These are phyloP conservation scores for Zophobas atratus DNA, from an alignment of 1,140 invertebrate species.

Conservation along the genomic window DNA sequence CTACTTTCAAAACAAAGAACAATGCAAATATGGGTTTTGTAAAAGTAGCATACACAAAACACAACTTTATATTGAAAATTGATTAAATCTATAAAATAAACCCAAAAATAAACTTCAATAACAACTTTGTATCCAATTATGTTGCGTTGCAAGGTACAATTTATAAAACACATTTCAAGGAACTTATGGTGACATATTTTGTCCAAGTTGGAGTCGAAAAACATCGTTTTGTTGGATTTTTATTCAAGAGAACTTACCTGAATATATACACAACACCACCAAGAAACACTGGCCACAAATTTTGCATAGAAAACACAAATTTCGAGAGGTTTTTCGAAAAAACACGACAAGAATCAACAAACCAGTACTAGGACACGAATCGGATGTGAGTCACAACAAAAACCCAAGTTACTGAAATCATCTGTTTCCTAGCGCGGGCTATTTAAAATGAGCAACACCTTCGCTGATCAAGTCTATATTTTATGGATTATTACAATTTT, in stretches of 20 bases:
- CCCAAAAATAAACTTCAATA: neutral
- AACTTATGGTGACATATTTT: constrained; percentile 30
- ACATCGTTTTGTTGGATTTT: neutral
- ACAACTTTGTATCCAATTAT: neutral
- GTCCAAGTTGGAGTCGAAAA: neutral
- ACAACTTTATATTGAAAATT: neutral
- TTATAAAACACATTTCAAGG: constrained; percentile 16
- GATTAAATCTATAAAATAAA: neutral
- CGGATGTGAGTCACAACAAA: constrained; percentile 34
- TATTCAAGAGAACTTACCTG: neutral
- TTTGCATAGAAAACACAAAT: constrained; percentile 22
- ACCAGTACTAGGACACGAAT: constrained; percentile 32
- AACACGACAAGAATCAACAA: constrained; percentile 28
- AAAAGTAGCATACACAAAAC: neutral
- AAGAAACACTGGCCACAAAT: neutral
- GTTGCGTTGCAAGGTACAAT: constrained; percentile 4
- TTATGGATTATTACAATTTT: too few species aligned
- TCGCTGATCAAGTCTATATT: neutral
- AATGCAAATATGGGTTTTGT: neutral
- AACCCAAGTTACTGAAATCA: constrained; percentile 24
- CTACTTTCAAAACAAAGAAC: constrained; percentile 1
- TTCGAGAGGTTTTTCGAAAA: constrained; percentile 18
- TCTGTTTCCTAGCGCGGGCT: constrained; percentile 25
- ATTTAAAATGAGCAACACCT: neutral
- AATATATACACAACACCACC: neutral